phyloP scores from a whole-genome alignment of 2,888 invertebrate genomes.

The Serrognathus titanus region DNA sequence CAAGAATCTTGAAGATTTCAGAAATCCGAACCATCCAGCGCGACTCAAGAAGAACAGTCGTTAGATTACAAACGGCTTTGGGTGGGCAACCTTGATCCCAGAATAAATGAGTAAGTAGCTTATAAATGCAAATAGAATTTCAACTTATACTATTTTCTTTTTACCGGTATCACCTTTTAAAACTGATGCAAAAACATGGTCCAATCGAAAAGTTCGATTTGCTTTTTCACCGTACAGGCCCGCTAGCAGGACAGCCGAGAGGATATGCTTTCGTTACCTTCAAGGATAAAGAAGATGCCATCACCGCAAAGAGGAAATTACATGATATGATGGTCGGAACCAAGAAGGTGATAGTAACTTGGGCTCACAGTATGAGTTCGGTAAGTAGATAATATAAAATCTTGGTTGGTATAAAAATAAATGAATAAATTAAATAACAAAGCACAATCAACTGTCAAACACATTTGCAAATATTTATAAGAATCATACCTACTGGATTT shows the following conservation, averaged over 20 bases:
- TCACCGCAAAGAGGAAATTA: conserved; percentile 66
- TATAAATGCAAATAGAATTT: conserved; percentile 5
- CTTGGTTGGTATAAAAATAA: not conserved
- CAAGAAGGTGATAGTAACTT: conserved; percentile 74
- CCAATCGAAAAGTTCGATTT: conserved; percentile 93
- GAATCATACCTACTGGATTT: too few relatives aligned
- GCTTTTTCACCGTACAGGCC: conserved; percentile 89
- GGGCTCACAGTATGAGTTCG: conserved; percentile 71
- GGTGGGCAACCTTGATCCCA: conserved; percentile 88
- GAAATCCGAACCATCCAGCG: too few relatives aligned
- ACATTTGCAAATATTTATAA: too few relatives aligned
- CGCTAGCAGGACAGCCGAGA: conserved; percentile 81
- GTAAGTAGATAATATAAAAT: conserved; percentile 46
- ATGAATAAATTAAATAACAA: not conserved
- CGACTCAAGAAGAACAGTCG: not conserved
- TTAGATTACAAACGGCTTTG: conserved; percentile 72
- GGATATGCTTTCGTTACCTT: conserved; percentile 94
- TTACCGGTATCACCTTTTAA: conserved; percentile 92
- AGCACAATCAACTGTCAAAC: too few relatives aligned
- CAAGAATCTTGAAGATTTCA: too few relatives aligned
- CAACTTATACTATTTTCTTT: conserved; percentile 35
- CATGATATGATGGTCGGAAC: conserved; percentile 73
- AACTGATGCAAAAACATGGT: conserved; percentile 93
- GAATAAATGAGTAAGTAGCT: conserved; percentile 88
- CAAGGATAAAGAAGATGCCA: conserved; percentile 61